Conservation (phyloP, 2,888 invertebrate genomes). For the Ormyrus rosae region DNA sequence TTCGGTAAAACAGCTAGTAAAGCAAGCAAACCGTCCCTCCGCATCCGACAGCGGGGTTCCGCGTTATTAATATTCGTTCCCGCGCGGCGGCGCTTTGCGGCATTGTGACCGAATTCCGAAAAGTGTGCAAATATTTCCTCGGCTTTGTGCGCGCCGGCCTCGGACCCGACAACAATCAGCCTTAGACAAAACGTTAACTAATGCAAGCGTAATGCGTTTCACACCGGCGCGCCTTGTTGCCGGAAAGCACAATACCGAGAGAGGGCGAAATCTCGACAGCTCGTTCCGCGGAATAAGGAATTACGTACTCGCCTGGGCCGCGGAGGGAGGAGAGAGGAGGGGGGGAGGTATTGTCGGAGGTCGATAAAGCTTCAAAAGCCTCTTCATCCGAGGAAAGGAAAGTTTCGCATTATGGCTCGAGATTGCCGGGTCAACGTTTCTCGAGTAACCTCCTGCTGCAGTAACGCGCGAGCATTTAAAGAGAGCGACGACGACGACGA, state of each 20-base stretch:
- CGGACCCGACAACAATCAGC: slow-evolving; percentile 11
- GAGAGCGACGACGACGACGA: slow-evolving; percentile 22
- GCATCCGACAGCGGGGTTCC: too few species aligned
- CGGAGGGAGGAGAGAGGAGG: neutral
- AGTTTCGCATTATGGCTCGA: slow-evolving; percentile 47
- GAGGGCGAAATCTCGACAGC: slow-evolving; percentile 4
- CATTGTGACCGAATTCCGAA: neutral
- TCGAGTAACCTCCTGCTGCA: neutral
- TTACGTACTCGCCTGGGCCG: slow-evolving; percentile 21
- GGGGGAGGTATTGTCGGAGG: slow-evolving; percentile 32
- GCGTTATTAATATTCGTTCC: too few species aligned
- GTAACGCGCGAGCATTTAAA: slow-evolving; percentile 34
- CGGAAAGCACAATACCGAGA: neutral
- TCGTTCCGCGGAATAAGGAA: slow-evolving; percentile 38
- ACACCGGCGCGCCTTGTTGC: neutral
- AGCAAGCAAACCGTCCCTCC: too few species aligned
- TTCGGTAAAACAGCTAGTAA: too few species aligned
- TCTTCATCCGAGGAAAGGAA: slow-evolving; percentile 45
- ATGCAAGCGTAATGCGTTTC: slow-evolving; percentile 19
- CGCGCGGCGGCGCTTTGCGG: too few species aligned
- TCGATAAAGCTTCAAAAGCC: slow-evolving; percentile 51
- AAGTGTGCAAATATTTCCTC: slow-evolving; percentile 10
- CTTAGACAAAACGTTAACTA: slow-evolving; percentile 25
- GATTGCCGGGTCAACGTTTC: slow-evolving; percentile 22
- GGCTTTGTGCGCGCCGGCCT: neutral